Conservation (phyloP, 2,888 invertebrate genomes). For the Andricus quercusramuli region DNA sequence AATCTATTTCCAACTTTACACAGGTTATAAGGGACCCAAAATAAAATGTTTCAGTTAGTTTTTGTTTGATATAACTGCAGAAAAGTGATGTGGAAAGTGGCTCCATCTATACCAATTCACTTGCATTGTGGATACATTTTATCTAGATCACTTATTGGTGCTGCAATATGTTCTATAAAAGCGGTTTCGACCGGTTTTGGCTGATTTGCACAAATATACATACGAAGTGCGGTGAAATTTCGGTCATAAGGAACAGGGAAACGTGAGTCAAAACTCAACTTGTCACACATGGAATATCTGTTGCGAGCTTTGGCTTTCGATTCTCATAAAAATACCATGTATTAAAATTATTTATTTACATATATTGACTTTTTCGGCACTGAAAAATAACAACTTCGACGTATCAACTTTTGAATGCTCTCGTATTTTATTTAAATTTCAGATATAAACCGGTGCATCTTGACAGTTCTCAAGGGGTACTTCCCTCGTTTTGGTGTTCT, state of each 20-base stretch:
- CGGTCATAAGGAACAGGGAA: not conserved
- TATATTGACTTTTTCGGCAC: not conserved
- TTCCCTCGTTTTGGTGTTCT: not conserved
- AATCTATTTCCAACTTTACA: too few relatives aligned
- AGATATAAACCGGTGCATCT: not conserved
- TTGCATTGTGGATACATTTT: too few relatives aligned
- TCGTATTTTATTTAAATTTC: not conserved
- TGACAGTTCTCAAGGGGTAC: not conserved
- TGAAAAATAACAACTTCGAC: not conserved
- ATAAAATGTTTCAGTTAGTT: too few relatives aligned
- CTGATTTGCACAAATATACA: not conserved
- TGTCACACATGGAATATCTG: not conserved
- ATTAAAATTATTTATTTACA: not conserved
- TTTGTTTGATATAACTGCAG: too few relatives aligned
- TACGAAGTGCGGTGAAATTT: not conserved
- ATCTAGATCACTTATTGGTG: not conserved
- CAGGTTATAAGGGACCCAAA: too few relatives aligned
- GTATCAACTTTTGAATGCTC: not conserved
- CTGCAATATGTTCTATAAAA: not conserved
- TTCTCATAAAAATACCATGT: not conserved
- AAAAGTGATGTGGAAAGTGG: too few relatives aligned
- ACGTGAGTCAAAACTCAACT: not conserved
- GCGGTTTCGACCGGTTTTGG: not conserved
- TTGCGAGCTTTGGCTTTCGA: not conserved
- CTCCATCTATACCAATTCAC: too few relatives aligned